Evolutionary conservation across 2,797 vertebrate species (phyloP).

Genomic region (Syngnathus acus): DNA sequence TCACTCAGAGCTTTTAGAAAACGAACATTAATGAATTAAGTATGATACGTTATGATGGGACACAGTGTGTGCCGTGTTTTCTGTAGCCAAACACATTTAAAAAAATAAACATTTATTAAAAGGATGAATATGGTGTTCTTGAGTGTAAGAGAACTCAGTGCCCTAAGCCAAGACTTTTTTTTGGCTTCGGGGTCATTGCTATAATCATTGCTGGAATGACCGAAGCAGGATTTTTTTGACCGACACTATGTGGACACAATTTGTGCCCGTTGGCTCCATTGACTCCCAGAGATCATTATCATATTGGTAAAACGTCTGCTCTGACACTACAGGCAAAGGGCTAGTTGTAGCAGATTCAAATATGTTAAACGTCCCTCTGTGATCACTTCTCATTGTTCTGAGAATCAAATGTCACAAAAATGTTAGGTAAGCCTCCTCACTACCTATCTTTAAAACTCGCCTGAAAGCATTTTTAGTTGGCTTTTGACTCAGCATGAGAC

Average conservation of each 20-base stretch:
- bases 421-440: too few relatives aligned
- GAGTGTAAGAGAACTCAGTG: background rate
- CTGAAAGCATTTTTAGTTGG: too few relatives aligned
- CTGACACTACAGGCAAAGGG: background rate
- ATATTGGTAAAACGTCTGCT: background rate
- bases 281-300: background rate
- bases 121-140: background rate
- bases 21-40: constrained; percentile 2
- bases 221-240: background rate
- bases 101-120: background rate
- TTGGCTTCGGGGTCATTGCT: background rate
- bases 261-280: background rate
- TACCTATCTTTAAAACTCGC: too few relatives aligned
- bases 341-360: too few relatives aligned
- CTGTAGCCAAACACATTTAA: background rate
- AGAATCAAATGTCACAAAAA: too few relatives aligned
- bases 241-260: background rate
- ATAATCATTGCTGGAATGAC: constrained; percentile 1
- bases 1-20: background rate
- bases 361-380: too few relatives aligned
- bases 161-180: background rate
- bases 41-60: background rate
- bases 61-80: background rate
- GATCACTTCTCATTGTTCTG: too few relatives aligned
- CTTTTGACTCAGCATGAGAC: too few relatives aligned